phyloP scores from a whole-genome alignment of 2,888 invertebrate genomes.

The Omphaloscelis lunosa region DNA sequence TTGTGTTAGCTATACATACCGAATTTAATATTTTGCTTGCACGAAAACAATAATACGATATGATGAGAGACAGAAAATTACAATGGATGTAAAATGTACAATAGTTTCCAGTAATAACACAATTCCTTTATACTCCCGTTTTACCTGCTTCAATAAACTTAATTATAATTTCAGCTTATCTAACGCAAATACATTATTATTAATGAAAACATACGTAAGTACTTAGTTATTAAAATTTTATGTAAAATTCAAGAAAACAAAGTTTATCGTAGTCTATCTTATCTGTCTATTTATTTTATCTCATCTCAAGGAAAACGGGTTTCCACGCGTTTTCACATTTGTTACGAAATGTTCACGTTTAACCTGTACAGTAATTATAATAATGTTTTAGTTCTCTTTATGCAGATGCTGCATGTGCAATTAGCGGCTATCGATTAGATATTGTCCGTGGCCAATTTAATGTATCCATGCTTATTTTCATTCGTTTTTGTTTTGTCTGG shows the following conservation, averaged over 20 bases:
- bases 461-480: not conserved
- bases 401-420: not conserved
- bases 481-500: not conserved
- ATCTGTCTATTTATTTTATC: conserved; percentile 40
- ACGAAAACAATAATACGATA: not conserved
- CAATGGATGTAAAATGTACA: not conserved
- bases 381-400: not conserved
- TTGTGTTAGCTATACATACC: too few relatives aligned
- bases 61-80: not conserved
- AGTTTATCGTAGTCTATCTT: conserved; percentile 31
- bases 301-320: conserved; percentile 29
- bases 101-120: not conserved
- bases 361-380: not conserved
- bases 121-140: not conserved
- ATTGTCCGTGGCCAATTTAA: not conserved
- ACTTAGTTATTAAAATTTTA: conserved; percentile 4
- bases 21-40: not conserved
- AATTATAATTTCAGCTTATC: not conserved
- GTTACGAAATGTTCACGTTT: conserved; percentile 11
- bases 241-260: conserved; percentile 16
- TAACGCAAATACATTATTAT: not conserved
- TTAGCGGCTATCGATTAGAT: not conserved
- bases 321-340: conserved; percentile 21
- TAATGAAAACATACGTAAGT: not conserved
- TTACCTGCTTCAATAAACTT: not conserved